Evolutionary conservation across 1,140 invertebrate species (phyloP).

Genomic region (Micrasema longulum): DNA sequence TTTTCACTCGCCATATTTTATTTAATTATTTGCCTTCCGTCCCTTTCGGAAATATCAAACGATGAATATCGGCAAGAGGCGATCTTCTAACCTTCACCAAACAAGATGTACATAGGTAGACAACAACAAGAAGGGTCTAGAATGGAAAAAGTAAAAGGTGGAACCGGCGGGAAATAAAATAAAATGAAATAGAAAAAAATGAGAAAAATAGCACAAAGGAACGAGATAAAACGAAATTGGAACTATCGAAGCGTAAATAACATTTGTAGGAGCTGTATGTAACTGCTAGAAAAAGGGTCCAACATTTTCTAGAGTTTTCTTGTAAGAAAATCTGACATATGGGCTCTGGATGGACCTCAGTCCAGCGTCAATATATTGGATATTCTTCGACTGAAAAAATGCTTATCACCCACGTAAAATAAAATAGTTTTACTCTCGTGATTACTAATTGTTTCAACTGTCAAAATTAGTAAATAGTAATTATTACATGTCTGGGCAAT

Average conservation of each 20-base stretch:
- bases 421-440: too few relatives aligned
- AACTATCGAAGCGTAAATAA: conserved; percentile 65
- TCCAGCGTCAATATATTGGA: not conserved
- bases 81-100: conserved; percentile 55
- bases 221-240: conserved; percentile 67
- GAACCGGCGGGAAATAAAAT: conserved; percentile 50
- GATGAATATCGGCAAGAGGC: conserved; percentile 51
- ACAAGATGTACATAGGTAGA: conserved; percentile 43
- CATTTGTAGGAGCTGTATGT: conserved; percentile 57
- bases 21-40: not conserved
- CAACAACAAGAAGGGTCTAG: conserved; percentile 25
- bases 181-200: conserved; percentile 62
- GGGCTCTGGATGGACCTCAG: not conserved
- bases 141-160: conserved; percentile 35
- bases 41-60: conserved; percentile 43
- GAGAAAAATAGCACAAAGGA: conserved; percentile 67
- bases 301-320: conserved; percentile 33
- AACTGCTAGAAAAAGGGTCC: conserved; percentile 47
- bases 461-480: too few relatives aligned
- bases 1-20: too few relatives aligned
- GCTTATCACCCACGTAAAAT: too few relatives aligned
- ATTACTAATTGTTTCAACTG: too few relatives aligned
- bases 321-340: conserved; percentile 15
- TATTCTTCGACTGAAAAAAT: conserved; percentile 5
- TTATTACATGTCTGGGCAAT: too few relatives aligned